Base-by-base conservation (phyloP, 2,888 invertebrate genomes). In the Seira sanloemensis region DNA sequence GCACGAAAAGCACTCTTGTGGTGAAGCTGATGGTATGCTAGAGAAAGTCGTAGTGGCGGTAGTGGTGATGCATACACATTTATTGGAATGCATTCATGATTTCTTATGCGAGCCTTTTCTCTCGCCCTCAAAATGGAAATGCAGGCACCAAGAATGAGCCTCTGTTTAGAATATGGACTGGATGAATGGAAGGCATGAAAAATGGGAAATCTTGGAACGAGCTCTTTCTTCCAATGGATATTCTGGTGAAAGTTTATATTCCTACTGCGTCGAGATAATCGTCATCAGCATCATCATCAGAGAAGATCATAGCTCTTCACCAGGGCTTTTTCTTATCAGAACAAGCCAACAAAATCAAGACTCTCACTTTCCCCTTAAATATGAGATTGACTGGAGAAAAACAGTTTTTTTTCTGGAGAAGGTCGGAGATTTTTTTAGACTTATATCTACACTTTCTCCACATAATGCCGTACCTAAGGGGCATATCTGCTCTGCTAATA, bases 1-100 rank as follows among this genome's bases (percentile, higher is more conserved):
- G 62, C 62, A 21, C 62, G 7, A 62, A 62, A 62, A n/a, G 21
- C 62, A 62, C 62, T 62, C 62, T 62, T n/a, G 62, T 62, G 62
- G 62, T 62, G n/a, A 18, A 50, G 12, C 21, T 62, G 62, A 62
- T 62, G 62, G 62, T 9, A 21, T 21, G 62, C 62, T 62, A 7
- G 2, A 7, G 23, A n/a, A 62, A 62, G 62, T 21, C n/a, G 62
- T 37, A 37, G 21, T 62, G n/a, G 62, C 21, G 21, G 23, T 62
- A 23, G 21, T 2, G 62, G 62, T 62, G 62, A 23, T 62, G 62
- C 21, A 62, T 62, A 23, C 62, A 23, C 62, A 23, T 23, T 62
- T 16, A 21, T 62, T 62, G 7, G n/a, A 21, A 62, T 23, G 62
- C 62, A 62, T 62, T 62, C 62, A 21, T 2, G 62, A 62, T 62